These are phyloP conservation scores for Rousettus madagascariensis DNA, from an alignment of 2,797 vertebrate species.

Conservation along the genomic window DNA sequence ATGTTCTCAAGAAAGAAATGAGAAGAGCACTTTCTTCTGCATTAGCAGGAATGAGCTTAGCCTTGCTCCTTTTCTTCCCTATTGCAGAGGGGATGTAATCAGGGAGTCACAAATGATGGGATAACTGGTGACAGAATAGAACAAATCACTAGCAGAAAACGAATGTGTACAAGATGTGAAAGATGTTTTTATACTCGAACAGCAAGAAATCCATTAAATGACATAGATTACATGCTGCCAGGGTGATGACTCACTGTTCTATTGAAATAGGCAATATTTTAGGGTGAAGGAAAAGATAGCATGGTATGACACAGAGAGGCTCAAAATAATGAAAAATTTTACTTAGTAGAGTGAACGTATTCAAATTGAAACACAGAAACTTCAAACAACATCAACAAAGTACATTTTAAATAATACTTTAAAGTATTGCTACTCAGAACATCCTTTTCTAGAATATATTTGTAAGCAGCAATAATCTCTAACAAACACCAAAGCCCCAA, in stretches of 20 bases:
- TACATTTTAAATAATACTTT: neutral
- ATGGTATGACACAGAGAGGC: neutral
- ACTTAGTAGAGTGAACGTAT: neutral
- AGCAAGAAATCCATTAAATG: slow-evolving; percentile 66
- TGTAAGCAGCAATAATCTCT: neutral
- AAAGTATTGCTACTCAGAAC: neutral
- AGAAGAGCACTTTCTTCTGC: neutral
- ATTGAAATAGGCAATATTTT: slow-evolving; percentile 18
- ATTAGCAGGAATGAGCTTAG: neutral
- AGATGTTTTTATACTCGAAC: slow-evolving; percentile 35
- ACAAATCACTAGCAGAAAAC: slow-evolving; percentile 34
- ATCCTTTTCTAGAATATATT: neutral
- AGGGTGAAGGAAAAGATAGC: slow-evolving; percentile 36
- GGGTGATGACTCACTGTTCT: neutral
- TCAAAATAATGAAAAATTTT: slow-evolving; percentile 1
- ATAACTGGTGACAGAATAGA: slow-evolving; percentile 37
- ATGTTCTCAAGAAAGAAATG: neutral
- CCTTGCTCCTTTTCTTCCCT: neutral
- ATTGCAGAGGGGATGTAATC: neutral
- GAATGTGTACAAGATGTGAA: slow-evolving; percentile 49
- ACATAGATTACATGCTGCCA: slow-evolving; percentile 53
- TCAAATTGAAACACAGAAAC: neutral
- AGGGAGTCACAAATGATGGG: neutral
- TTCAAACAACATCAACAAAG: neutral
- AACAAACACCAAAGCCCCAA: neutral